A percentile compares a stretch with the other conserved stretches of the same genome.
phyloP scores from a whole-genome alignment of 2,797 vertebrate genomes.

The Lepidocolaptes lacrymiger region DNA sequence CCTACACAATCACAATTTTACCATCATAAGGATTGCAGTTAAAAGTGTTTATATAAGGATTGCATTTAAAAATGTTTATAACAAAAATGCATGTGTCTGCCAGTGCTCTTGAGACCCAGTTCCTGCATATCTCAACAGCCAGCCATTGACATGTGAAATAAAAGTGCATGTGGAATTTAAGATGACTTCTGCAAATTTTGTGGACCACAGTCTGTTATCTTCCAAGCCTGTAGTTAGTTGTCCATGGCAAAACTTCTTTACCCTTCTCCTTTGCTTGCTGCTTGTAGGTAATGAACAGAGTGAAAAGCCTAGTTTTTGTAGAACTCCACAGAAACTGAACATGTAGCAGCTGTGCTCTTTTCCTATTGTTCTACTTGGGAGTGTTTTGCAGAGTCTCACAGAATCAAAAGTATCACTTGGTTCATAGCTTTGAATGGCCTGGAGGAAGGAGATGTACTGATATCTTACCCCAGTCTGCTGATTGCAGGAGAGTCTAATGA shows the following conservation, averaged over 20 bases:
- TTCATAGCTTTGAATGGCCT: neutral
- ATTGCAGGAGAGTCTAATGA: neutral
- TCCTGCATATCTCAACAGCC: neutral
- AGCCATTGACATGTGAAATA: neutral
- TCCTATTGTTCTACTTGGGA: neutral
- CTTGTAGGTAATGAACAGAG: neutral
- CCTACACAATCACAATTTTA: neutral
- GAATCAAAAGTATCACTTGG: neutral
- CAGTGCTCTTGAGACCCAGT: neutral
- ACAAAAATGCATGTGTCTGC: neutral
- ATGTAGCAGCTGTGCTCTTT: neutral
- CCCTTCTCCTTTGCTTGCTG: neutral
- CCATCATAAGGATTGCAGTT: neutral
- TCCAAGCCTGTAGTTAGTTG: neutral
- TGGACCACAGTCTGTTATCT: neutral
- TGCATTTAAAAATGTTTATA: neutral
- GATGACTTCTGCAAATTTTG: neutral
- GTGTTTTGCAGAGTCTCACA: neutral
- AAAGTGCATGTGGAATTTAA: neutral
- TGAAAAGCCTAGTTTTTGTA: neutral
- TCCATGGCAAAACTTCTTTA: neutral
- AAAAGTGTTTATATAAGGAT: neutral
- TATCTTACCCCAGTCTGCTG: neutral
- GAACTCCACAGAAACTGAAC: neutral
- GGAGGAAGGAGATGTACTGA: neutral